These are phyloP conservation scores for Pardalotus punctatus DNA, from an alignment of 2,113 vertebrate genomes.

Conservation along the genomic window DNA sequence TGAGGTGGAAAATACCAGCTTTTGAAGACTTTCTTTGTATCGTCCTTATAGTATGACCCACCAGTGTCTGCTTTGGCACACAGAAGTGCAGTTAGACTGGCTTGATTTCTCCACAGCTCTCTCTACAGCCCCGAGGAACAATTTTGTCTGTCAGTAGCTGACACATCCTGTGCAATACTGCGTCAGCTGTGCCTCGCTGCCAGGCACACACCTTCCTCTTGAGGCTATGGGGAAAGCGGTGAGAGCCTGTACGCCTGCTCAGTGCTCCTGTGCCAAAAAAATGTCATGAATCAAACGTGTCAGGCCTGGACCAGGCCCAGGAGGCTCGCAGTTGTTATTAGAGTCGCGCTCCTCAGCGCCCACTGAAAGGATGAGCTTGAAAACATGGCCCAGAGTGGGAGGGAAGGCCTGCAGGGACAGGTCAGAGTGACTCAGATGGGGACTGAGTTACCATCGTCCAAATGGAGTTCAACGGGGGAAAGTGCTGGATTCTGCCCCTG, in stretches of 20 bases:
- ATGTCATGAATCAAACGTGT: background rate
- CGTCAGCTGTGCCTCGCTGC: background rate
- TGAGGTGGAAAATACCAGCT: background rate
- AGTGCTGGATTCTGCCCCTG: accelerated
- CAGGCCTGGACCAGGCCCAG: background rate
- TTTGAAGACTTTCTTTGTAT: background rate
- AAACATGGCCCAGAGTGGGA: background rate
- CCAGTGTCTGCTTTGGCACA: background rate
- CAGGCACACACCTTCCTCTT: background rate
- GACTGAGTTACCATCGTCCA: background rate
- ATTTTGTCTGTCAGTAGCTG: background rate
- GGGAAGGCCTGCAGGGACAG: background rate
- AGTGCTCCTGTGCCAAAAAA: background rate
- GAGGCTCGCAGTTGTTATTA: background rate
- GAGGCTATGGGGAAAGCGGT: background rate
- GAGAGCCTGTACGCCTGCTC: accelerated
- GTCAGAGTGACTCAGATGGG: background rate
- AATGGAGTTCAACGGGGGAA: background rate
- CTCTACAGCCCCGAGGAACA: background rate
- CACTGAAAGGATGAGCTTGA: background rate
- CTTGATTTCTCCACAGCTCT: background rate
- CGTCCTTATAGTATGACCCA: background rate
- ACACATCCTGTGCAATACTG: background rate
- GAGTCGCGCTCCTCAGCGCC: background rate
- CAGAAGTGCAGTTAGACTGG: background rate